Evolutionary conservation across 2,113 vertebrate genomes (phyloP), one percentile per base, ranked within the genome.

Genomic region (Leucopsar rothschildi): DNA sequence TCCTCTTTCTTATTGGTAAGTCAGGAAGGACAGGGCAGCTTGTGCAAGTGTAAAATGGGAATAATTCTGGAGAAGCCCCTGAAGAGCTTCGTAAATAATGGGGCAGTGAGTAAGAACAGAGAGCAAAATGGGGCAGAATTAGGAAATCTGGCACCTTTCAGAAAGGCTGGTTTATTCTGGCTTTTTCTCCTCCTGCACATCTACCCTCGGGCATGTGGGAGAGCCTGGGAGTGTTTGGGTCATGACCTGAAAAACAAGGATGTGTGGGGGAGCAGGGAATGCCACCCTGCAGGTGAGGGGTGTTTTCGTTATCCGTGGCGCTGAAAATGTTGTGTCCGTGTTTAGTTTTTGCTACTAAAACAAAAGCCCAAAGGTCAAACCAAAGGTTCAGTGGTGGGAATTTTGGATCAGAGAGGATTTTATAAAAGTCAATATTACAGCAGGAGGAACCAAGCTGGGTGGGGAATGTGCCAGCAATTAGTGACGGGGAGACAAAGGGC

Each of bases 231-330:
- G 16, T 10, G 8, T 69, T 65, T 13, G 80, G 25, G 44, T 12
- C 19, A 14, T 5, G 59, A 28, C 15, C 78, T 39, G 39, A 4
- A 15, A 49, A 71, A 5, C 21, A 3, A 0, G 21, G 53, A 13
- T 17, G 47, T 35, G 35, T 23, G 12, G 28, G 28, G 68, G 40
- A 44, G 70, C 65, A 42, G 47, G 35, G 56, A 50, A 8, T 64
- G 49, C 4, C 59, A 7, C 53, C n/a, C n/a, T 9, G 52, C 11
- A 6, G 25, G 8, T 33, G 28, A 52, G 31, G 37, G 1, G 7
- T 8, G 2, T 4, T n/a, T 5, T 50, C 17, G 1, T 40, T 27
- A 8, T 14, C 1, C 1, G 2, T 2, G 15, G 37, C 19, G 29
- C 15, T 25, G 4, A 19, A 49, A 27, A 24, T 3, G 11, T 4